These are phyloP conservation scores for Notothenia coriiceps DNA, from an alignment of 2,113 vertebrate species.

Conservation along the genomic window DNA sequence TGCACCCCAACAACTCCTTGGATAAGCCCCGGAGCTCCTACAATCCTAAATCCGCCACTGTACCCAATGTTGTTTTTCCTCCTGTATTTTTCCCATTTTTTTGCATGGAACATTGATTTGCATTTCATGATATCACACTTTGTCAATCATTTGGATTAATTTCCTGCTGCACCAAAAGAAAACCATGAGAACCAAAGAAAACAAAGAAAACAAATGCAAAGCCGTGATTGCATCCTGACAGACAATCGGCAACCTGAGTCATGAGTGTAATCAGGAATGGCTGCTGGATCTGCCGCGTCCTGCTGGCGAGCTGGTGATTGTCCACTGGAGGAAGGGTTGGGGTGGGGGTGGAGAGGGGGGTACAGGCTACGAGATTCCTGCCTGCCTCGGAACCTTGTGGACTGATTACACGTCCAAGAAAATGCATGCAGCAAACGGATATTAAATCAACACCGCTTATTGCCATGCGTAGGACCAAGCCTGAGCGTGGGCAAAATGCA, in stretches of 20 bases:
- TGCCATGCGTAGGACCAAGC: constrained; percentile 55
- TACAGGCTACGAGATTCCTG: constrained; percentile 66
- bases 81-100: neutral
- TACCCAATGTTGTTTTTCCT: neutral
- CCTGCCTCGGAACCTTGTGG: constrained; percentile 62
- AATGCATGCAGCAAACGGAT: constrained; percentile 76
- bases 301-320: constrained; percentile 70
- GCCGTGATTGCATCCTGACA: constrained; percentile 53
- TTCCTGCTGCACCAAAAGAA: constrained; percentile 6
- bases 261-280: constrained; percentile 74
- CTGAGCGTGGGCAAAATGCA: constrained; percentile 50
- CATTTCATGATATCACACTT: constrained; percentile 24
- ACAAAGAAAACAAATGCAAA: constrained; percentile 31
- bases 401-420: constrained; percentile 77
- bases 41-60: no score
- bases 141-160: constrained; percentile 1
- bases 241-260: constrained; percentile 62
- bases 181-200: neutral
- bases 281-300: constrained; percentile 53
- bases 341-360: neutral
- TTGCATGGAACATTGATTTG: constrained; percentile 4
- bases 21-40: no score
- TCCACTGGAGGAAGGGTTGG: constrained; percentile 52
- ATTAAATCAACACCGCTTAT: constrained; percentile 81
- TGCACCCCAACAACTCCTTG: no score